Conservation (phyloP, 2,113 vertebrate genomes). For the Ophthalmolycus amberensis region DNA sequence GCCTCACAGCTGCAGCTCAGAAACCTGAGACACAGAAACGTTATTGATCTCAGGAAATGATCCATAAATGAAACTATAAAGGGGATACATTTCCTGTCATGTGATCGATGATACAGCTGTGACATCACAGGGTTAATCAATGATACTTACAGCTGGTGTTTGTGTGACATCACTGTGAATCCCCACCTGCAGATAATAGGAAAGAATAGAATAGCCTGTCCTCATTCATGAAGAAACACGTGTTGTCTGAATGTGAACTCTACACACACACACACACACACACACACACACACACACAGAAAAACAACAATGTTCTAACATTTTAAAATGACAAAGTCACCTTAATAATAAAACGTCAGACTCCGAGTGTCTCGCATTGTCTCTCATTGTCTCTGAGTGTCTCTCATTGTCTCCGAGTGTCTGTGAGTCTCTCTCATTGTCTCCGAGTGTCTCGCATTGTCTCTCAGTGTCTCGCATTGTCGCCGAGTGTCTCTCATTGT, state of each 20-base stretch:
- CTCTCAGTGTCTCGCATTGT: not conserved
- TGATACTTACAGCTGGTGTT: slow-evolving; percentile 93
- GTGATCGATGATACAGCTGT: too few relatives aligned
- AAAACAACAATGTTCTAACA: too few relatives aligned
- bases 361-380: too few relatives aligned
- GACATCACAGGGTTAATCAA: not conserved
- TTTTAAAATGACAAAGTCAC: too few relatives aligned
- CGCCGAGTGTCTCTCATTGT: not conserved
- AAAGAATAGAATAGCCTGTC: not conserved
- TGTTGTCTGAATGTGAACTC: not conserved
- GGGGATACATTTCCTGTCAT: too few relatives aligned
- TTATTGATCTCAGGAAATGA: not conserved
- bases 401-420: too few relatives aligned
- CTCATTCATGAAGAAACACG: too few relatives aligned
- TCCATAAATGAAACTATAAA: too few relatives aligned
- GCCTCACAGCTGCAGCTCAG: slow-evolving; percentile 88
- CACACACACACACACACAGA: too few relatives aligned
- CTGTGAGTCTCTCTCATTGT: not conserved
- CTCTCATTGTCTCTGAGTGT: too few relatives aligned
- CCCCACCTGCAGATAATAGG: slow-evolving; percentile 87
- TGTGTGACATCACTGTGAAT: slow-evolving; percentile 91
- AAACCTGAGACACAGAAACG: slow-evolving; percentile 80
- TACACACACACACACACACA: too few relatives aligned
- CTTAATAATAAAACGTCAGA: too few relatives aligned
- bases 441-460: not conserved